Base-by-base conservation (phyloP, 2,113 vertebrate genomes). In the Sakesphorus luctuosus region DNA sequence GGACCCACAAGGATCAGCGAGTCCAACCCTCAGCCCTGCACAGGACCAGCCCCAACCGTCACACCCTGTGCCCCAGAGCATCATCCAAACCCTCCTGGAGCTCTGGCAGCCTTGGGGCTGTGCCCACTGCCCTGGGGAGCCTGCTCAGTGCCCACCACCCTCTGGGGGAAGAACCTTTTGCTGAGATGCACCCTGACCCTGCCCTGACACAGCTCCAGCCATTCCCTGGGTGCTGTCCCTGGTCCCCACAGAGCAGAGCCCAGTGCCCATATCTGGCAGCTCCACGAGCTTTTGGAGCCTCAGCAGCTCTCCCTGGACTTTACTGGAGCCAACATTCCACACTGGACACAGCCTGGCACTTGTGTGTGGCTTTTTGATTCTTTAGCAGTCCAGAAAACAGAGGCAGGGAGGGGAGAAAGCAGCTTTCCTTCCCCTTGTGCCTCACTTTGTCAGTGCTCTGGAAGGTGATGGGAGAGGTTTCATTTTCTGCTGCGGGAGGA, bases 261-360 rank as follows among this genome's bases (percentile, higher is more conserved):
- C 55, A 56, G 55, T 33, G 55, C 55, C 55, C 13, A 13, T 9
- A 11, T 23, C 26, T 5, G 33, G 2, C 0, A 2, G 58, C 9
- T 31, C 35, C 10, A 1, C 3, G 35, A 35, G 31, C 11, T 53
- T 59, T 23, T 3, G 23, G 40, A 56, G 44, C 43, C 56, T 15
- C 43, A 19, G 49, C 43, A 59, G 24, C 52, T 26, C 11, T 61
- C 55, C 38, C n/a, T 44, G 49, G 31, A 1, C 14, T 23, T 58
- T 11, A 9, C 38, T 29, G 33, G n/a, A 40, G 46, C 7, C 33
- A 53, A 1, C 19, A 59, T 18, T 52, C 36, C 31, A 3, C 3
- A 0, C 25, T 0, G 2, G 26, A 11, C 31, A 40, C n/a, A n/a
- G 40, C 40, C 19, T 3, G 3, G 28, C 17, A 33, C 33, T 23